Percentiles rank a stretch among this genome's conserved stretches.
Evolutionary conservation across 1,140 invertebrate species (phyloP).

Genomic region (Drosophila triauraria): DNA sequence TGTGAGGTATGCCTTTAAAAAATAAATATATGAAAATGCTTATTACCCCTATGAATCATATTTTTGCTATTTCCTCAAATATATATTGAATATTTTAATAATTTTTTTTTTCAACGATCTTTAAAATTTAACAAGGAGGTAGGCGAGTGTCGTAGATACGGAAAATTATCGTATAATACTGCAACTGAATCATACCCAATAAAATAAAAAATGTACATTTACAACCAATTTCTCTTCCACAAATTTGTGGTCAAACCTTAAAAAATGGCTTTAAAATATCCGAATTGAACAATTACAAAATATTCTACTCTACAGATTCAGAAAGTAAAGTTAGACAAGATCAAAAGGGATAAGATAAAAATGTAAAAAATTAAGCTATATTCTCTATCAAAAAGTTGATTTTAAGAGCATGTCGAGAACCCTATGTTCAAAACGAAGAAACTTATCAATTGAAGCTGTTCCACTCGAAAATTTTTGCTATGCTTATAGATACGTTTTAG

Average conservation of each 20-base stretch:
- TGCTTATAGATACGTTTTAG: not conserved
- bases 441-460: not conserved
- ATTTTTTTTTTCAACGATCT: too few species aligned
- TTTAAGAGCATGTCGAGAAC: not conserved
- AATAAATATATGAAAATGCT: not conserved
- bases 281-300: not conserved
- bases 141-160: too few species aligned
- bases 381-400: not conserved
- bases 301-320: not conserved
- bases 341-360: too few species aligned
- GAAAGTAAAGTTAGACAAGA: not conserved
- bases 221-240: too few species aligned
- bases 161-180: too few species aligned
- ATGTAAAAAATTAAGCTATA: too few species aligned
- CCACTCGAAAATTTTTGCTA: slow-evolving; percentile 16
- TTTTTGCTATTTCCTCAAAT: not conserved
- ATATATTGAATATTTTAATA: not conserved
- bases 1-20: slow-evolving; percentile 90
- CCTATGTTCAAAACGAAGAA: not conserved
- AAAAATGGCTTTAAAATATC: not conserved
- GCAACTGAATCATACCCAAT: too few species aligned
- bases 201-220: too few species aligned
- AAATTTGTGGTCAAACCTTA: too few species aligned
- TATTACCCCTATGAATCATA: not conserved
- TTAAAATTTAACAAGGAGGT: too few species aligned